Base-by-base conservation (phyloP, 2,888 invertebrate genomes). In the Linyphia triangularis region DNA sequence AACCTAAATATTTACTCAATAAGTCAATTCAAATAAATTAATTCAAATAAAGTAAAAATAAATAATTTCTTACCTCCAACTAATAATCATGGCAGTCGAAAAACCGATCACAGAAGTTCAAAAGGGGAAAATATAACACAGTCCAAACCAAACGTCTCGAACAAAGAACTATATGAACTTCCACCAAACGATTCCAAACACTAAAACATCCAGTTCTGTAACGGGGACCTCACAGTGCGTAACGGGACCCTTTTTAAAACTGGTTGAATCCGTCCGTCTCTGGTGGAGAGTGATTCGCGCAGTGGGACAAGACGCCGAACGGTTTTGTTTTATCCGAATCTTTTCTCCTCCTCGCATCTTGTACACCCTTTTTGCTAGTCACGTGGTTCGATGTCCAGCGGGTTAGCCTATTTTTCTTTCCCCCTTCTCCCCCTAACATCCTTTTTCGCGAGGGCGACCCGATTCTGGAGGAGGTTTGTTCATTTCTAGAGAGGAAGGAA, bases 331-430 rank as follows among this genome's bases (percentile, higher is more conserved):
- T 73, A 86, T 86, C 81, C 59, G 57, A 75, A 73, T 81, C 65
- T 79, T 85, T 78, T 84, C 84, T 83, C 72, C 22, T 57, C n/a
- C 59, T 69, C 75, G 37, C 51, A 16, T 51, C 51, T 51, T 51
- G 9, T 51, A 51, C 63, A 59, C 82, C 82, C 82, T 43, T 82
- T 51, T 51, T n/a, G 13, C n/a, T 22, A 65, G 67, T 86, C 86
- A 86, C 86, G 86, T 86, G 86, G 81, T 86, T 9, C 28, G 73
- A 81, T 81, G 86, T 86, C 86, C 86, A 86, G 86, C 75, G 86
- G 73, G 86, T 75, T 86, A 86, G 86, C 86, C 86, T 86, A 81
- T 81, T 81, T 86, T 86, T 81, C n/a, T 28, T 37, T 81, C 75
- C 57, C 78, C 81, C 30, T 51, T 59, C 78, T 61, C 85, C 51